These are phyloP conservation scores for Odobenus rosmarus DNA, from an alignment of 2,113 vertebrate genomes.

Conservation along the genomic window DNA sequence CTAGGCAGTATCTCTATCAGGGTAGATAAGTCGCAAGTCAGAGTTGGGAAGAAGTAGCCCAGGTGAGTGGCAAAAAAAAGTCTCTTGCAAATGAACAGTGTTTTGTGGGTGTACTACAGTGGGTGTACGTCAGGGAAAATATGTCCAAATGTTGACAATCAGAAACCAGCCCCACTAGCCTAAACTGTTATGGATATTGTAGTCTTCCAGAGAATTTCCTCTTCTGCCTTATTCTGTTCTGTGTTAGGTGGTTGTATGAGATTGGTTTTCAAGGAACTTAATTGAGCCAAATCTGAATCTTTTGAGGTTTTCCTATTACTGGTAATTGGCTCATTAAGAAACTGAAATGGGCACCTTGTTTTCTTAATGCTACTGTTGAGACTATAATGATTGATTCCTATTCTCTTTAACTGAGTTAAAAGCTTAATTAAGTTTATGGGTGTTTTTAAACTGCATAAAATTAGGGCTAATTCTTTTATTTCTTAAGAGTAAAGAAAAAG, in stretches of 20 bases:
- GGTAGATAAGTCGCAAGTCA: neutral
- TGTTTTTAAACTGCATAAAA: constrained; percentile 60
- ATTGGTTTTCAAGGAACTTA: constrained; percentile 9
- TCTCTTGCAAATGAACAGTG: neutral
- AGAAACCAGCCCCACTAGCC: neutral
- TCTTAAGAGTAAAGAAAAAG: constrained; percentile 64
- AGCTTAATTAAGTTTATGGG: constrained; percentile 71
- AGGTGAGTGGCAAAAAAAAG: neutral
- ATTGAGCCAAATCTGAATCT: neutral
- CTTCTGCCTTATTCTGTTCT: neutral
- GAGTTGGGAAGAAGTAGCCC: neutral
- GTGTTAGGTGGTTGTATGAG: neutral
- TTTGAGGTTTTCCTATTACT: constrained; percentile 52
- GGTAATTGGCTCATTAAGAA: constrained; percentile 57
- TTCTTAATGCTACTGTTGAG: constrained; percentile 71
- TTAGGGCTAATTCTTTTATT: constrained; percentile 62
- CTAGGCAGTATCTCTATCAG: neutral
- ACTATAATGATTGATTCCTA: constrained; percentile 70
- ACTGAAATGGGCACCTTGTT: constrained; percentile 64
- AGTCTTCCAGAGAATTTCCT: neutral
- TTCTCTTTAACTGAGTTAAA: constrained; percentile 74
- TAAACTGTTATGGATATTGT: neutral
- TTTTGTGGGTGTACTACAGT: neutral
- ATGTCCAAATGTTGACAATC: neutral
- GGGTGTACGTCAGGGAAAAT: neutral